A percentile compares a stretch with the other conserved stretches of the same genome.
These are phyloP conservation scores for Hydriomena furcata DNA, from an alignment of 2,888 invertebrate genomes.

Conservation along the genomic window DNA sequence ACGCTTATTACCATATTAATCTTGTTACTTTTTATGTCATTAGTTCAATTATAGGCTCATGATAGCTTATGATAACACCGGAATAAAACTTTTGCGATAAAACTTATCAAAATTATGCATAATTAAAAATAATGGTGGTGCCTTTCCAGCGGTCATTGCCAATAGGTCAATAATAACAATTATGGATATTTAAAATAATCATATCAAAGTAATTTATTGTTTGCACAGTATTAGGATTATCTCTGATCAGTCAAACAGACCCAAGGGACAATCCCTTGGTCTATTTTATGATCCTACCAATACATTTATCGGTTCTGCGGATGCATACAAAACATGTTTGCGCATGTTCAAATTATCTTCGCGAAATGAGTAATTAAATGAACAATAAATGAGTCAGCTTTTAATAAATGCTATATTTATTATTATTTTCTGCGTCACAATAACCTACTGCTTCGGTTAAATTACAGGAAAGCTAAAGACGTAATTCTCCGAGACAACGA, in stretches of 20 bases:
- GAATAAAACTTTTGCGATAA: neutral
- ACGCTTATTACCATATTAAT: conserved; percentile 30
- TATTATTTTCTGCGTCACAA: neutral
- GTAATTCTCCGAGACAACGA: no score
- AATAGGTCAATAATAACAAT: neutral
- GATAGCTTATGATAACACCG: neutral
- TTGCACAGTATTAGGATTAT: no score
- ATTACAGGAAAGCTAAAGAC: no score
- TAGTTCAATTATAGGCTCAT: no score
- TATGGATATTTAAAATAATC: no score
- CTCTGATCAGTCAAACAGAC: neutral
- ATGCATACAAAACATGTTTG: conserved; percentile 21
- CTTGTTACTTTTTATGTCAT: neutral
- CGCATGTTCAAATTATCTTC: conserved; percentile 24
- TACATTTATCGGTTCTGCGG: conserved; percentile 25
- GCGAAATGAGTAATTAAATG: conserved; percentile 23
- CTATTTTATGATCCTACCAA: conserved; percentile 23
- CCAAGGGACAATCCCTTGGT: conserved; percentile 5
- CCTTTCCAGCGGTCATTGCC: neutral
- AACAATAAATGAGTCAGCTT: conserved; percentile 20
- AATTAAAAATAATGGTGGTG: neutral
- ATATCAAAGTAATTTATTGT: no score
- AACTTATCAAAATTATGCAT: neutral
- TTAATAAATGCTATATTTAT: neutral
- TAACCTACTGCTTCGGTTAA: no score